These are phyloP conservation scores for Myathropa florea DNA, from an alignment of 2,888 invertebrate genomes.

Conservation along the genomic window DNA sequence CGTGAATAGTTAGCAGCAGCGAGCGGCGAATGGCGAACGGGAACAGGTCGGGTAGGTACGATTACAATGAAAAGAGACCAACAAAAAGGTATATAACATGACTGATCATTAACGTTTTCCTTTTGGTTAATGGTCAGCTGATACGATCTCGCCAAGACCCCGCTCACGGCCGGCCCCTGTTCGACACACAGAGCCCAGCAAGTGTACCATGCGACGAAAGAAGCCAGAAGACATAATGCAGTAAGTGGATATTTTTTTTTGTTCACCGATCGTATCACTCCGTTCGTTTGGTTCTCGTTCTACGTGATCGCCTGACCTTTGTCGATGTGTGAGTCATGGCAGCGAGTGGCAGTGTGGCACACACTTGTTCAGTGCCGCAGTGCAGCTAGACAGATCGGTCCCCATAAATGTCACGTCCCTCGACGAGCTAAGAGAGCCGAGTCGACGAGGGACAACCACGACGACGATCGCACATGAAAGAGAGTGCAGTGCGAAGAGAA, in stretches of 20 bases:
- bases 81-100: slow-evolving; percentile 38
- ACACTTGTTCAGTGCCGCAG: slow-evolving; percentile 31
- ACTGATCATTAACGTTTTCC: slow-evolving; percentile 48
- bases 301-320: slow-evolving; percentile 63
- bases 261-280: not conserved
- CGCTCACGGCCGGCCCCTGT: slow-evolving; percentile 3
- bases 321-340: slow-evolving; percentile 61
- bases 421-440: slow-evolving; percentile 8
- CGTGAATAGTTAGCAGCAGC: not conserved
- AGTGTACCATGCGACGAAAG: not conserved
- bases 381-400: slow-evolving; percentile 62
- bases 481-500: slow-evolving; percentile 15
- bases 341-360: not conserved
- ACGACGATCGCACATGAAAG: not conserved
- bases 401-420: slow-evolving; percentile 8
- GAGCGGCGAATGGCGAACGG: slow-evolving; percentile 29
- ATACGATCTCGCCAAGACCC: slow-evolving; percentile 44
- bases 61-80: slow-evolving; percentile 20
- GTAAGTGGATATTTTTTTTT: slow-evolving; percentile 14
- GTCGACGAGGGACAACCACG: not conserved
- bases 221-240: not conserved
- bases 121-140: slow-evolving; percentile 61
- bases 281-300: slow-evolving; percentile 8
- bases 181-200: not conserved
- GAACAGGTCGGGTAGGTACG: slow-evolving; percentile 5